Evolutionary conservation across 2,888 invertebrate species (phyloP).

Genomic region (Melikaiella ostensackeni): DNA sequence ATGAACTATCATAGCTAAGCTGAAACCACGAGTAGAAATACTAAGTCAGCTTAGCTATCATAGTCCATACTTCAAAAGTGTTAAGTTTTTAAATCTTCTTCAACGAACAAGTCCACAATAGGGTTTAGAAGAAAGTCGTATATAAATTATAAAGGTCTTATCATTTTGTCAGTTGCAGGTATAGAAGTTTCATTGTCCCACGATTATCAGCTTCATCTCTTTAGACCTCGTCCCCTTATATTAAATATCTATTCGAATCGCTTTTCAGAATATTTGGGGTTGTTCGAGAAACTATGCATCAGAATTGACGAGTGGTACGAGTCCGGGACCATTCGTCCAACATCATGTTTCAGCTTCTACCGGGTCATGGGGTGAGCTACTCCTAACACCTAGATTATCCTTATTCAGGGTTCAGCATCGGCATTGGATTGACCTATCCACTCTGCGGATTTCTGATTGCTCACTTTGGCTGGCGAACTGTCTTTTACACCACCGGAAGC

Average conservation of each 20-base stretch:
- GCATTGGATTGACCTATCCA: slow-evolving; percentile 85
- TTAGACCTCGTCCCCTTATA: slow-evolving; percentile 65
- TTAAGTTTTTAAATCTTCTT: not conserved
- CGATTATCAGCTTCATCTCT: slow-evolving; percentile 66
- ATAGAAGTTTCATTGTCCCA: slow-evolving; percentile 75
- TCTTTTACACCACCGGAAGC: slow-evolving; percentile 85
- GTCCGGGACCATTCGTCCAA: slow-evolving; percentile 61
- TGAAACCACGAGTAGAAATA: not conserved
- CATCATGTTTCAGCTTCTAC: slow-evolving; percentile 74
- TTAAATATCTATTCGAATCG: slow-evolving; percentile 75
- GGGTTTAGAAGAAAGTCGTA: not conserved
- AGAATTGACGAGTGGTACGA: slow-evolving; percentile 50
- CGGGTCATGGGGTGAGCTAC: slow-evolving; percentile 74
- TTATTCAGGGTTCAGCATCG: slow-evolving; percentile 84
- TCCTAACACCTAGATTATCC: slow-evolving; percentile 76
- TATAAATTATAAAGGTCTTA: slow-evolving; percentile 47
- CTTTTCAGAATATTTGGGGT: slow-evolving; percentile 71
- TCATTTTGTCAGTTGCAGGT: slow-evolving; percentile 62
- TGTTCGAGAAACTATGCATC: slow-evolving; percentile 48
- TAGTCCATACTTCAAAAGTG: not conserved
- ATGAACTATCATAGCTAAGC: not conserved
- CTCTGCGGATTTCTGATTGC: slow-evolving; percentile 85
- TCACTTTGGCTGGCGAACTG: slow-evolving; percentile 83
- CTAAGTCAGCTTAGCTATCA: not conserved
- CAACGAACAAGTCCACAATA: not conserved